phyloP scores from a whole-genome alignment of 2,888 invertebrate genomes.

The Cremastinae sp. region DNA sequence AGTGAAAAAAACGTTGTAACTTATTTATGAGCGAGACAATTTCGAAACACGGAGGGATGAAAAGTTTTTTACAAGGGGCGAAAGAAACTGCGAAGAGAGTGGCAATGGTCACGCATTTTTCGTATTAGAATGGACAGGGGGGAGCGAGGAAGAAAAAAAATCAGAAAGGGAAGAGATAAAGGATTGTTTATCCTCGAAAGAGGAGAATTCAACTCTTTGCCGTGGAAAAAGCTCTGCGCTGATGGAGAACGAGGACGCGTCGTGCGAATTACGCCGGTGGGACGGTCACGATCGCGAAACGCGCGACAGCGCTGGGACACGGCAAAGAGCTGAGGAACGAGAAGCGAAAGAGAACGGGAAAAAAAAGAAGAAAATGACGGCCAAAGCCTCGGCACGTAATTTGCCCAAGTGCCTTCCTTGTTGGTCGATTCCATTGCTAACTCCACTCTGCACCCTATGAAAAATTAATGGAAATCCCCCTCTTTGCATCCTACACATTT shows the following conservation, averaged over 20 bases:
- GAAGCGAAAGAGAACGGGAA: not conserved
- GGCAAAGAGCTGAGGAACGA: not conserved
- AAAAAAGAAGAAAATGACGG: constrained; percentile 67
- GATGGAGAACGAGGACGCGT: no score
- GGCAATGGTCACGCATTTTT: not conserved
- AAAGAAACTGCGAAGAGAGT: no score
- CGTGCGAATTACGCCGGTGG: no score
- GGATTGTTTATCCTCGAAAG: no score
- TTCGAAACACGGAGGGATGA: not conserved
- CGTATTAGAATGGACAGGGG: no score
- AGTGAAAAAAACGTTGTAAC: no score
- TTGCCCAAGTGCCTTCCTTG: constrained; percentile 79
- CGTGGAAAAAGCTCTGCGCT: no score
- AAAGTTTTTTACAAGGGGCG: constrained; percentile 8
- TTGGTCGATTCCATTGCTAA: constrained; percentile 77
- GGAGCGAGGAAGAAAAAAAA: constrained; percentile 1
- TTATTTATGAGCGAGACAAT: constrained; percentile 1
- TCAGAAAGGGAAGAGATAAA: no score
- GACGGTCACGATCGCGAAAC: no score
- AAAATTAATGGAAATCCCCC: constrained; percentile 56
- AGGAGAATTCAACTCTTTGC: not conserved
- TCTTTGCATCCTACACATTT: constrained; percentile 7
- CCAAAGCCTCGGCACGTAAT: constrained; percentile 78
- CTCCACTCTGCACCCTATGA: constrained; percentile 67
- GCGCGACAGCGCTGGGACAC: not conserved